phyloP scores from a whole-genome alignment of 2,113 vertebrate species.

The Sinocyclocheilus maitianheensis region DNA sequence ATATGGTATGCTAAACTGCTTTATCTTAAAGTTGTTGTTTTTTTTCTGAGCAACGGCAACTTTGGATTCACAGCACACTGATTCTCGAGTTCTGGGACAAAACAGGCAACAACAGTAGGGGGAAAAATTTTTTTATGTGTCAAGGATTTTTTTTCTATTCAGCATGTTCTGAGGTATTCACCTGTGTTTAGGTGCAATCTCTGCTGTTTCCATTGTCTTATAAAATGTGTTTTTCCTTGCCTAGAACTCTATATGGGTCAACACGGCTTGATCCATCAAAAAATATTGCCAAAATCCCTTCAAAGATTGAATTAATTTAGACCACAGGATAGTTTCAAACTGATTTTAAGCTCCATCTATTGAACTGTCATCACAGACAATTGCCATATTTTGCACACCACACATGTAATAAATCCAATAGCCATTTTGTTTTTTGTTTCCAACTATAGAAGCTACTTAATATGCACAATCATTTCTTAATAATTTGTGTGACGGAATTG shows the following conservation, averaged over 20 bases:
- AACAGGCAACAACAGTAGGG: background rate
- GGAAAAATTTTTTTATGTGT: background rate
- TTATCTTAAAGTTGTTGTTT: background rate
- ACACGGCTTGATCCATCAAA: background rate
- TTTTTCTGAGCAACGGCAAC: background rate
- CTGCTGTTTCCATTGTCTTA: background rate
- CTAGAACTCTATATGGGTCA: background rate
- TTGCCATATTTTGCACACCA: background rate
- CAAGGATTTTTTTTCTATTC: background rate
- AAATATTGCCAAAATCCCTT: background rate
- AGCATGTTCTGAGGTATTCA: background rate
- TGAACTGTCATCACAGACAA: background rate
- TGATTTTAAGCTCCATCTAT: conserved; percentile 7
- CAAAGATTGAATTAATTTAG: background rate
- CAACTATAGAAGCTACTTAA: background rate
- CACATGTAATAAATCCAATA: background rate
- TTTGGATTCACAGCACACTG: conserved; percentile 5
- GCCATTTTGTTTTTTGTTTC: background rate
- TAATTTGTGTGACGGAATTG: background rate
- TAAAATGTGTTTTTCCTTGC: background rate
- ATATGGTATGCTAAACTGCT: background rate
- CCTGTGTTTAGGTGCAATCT: background rate
- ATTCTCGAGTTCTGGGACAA: background rate
- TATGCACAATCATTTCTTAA: background rate
- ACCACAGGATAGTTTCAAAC: background rate